These are phyloP conservation scores for Rhagonycha fulva DNA, from an alignment of 2,888 invertebrate species.

Conservation along the genomic window DNA sequence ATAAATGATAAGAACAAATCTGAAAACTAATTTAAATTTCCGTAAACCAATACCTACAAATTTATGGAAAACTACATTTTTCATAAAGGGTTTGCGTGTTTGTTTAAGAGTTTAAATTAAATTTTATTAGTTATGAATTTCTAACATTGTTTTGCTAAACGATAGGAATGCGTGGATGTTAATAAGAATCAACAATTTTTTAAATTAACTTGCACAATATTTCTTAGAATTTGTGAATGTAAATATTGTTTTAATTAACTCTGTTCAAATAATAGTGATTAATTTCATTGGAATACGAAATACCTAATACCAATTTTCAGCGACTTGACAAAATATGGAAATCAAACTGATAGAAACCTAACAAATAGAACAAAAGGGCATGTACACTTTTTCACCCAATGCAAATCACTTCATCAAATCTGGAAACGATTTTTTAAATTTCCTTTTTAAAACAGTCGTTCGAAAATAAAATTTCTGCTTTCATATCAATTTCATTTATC, in stretches of 20 bases:
- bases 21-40: not conserved
- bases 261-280: not conserved
- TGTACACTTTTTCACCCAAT: not conserved
- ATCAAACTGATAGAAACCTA: not conserved
- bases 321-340: not conserved
- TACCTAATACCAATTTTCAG: not conserved
- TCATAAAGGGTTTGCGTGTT: not conserved
- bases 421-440: not conserved
- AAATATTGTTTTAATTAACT: not conserved
- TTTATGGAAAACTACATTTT: not conserved
- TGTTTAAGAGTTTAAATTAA: not conserved
- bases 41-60: not conserved
- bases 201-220: not conserved
- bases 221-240: not conserved
- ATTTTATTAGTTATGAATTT: not conserved
- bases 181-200: not conserved
- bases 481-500: not conserved
- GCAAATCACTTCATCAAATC: not conserved
- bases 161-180: not conserved
- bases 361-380: not conserved
- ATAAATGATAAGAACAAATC: not conserved
- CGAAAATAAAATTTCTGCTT: not conserved
- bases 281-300: not conserved
- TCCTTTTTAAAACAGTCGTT: not conserved
- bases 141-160: not conserved